Base-by-base conservation (phyloP, 2,113 vertebrate genomes). In the Regulus satrapa region DNA sequence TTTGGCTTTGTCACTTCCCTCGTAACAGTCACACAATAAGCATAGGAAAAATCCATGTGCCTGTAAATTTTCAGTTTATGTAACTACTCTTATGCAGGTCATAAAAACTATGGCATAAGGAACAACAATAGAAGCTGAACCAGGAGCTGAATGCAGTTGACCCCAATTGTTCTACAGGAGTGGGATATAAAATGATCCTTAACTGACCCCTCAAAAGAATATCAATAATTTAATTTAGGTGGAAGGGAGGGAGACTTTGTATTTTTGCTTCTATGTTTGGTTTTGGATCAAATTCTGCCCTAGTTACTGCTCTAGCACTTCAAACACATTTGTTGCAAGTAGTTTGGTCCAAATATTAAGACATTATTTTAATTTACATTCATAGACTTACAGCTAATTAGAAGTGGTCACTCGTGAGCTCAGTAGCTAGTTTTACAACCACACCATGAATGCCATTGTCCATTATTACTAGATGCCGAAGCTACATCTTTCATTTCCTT, bases 231-330 rank as follows among this genome's bases (percentile, higher is more conserved):
- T 36, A 14, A 19, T 46, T 87, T 67, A 18, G 3, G 12, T 41
- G 14, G 6, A 8, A 4, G 6, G 5, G 17, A 26, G 5, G 7
- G 4, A 2, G 7, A 1, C 4, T 15, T 76, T 55, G 1, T 21
- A 62, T 49, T 16, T 32, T 82, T 79, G 2, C 2, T 82, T 63
- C 2, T 6, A 34, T 29, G 4, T 14, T 89, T 81, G 6, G 3
- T 85, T 85, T 54, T 20, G 28, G 49, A 81, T 58, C 6, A 7
- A 51, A 0, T 86, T 80, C 32, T 86, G 32, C 48, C 32, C 25
- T 49, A n/a, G 4, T 46, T 71, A 31, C 28, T 66, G 8, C 32
- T 66, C 8, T 58, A 66, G 17, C 3, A 77, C 16, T 58, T 66
- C 15, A 7, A 58, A 5, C 48, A 29, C 12, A 8, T 43, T 20